Evolutionary conservation across 2,113 vertebrate genomes (phyloP).

Genomic region (Callipepla californica): DNA sequence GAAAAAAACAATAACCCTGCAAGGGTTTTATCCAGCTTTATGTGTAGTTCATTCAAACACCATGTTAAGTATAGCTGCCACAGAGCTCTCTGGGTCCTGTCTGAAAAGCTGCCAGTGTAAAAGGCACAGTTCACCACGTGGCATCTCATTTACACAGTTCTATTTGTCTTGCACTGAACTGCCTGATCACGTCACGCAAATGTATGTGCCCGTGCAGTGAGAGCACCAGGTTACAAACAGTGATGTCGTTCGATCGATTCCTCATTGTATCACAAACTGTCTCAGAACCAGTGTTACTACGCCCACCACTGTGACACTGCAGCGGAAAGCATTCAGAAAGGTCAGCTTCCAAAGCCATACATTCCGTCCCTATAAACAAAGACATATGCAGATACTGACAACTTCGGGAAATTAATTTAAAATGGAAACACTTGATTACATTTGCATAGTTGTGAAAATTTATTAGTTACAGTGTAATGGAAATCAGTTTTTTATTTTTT

Average conservation of each 20-base stretch:
- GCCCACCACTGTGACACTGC: background rate
- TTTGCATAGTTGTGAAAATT: conserved; percentile 70
- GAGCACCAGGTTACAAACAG: background rate
- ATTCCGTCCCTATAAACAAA: background rate
- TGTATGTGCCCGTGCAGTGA: background rate
- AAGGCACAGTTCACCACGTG: background rate
- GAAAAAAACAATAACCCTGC: background rate
- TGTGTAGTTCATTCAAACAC: background rate
- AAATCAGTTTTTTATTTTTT: conserved; percentile 41
- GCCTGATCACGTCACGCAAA: rapidly evolving
- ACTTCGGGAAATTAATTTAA: background rate
- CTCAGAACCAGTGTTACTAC: background rate
- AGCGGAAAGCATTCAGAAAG: background rate
- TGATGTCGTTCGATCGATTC: background rate
- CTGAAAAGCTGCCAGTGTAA: background rate
- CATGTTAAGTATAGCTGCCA: background rate
- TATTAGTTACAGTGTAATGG: conserved; percentile 71
- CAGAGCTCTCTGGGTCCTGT: background rate
- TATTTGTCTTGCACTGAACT: background rate
- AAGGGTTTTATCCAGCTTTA: background rate
- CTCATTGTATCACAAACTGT: background rate
- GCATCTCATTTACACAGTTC: background rate
- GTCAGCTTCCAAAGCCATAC: background rate
- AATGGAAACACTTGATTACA: conserved; percentile 23
- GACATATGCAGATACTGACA: background rate